Percentiles rank a stretch among this genome's conserved stretches.
Evolutionary conservation across 2,113 vertebrate genomes (phyloP).

Genomic region (Gnathonemus echidnorhynchus): DNA sequence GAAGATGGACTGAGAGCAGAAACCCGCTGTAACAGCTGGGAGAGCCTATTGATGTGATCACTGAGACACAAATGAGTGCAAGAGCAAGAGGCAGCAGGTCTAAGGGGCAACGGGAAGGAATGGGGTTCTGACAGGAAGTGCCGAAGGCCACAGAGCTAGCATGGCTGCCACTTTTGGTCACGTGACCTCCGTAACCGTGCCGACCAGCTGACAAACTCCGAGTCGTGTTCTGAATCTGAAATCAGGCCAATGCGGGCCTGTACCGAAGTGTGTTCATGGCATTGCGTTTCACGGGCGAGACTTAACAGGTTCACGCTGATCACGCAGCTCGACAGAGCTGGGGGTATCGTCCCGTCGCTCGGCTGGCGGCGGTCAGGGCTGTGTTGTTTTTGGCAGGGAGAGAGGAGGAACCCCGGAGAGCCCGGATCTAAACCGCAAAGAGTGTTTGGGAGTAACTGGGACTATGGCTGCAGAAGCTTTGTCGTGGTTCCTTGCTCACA

Average conservation of each 20-base stretch:
- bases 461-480: neutral
- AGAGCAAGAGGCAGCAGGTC: neutral
- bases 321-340: neutral
- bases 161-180: neutral
- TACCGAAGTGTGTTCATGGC: neutral
- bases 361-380: neutral
- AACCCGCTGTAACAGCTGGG: neutral
- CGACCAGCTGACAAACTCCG: neutral
- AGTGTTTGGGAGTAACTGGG: neutral
- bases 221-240: neutral
- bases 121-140: neutral
- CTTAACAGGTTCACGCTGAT: neutral
- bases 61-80: neutral
- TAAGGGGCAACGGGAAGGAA: neutral
- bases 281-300: neutral
- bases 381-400: neutral
- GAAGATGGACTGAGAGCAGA: neutral
- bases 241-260: neutral
- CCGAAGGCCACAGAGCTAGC: neutral
- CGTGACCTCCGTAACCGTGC: neutral
- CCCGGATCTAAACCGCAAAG: neutral
- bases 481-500: neutral
- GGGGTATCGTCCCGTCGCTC: neutral
- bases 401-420: neutral
- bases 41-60: neutral